Base-by-base conservation (phyloP, 2,797 vertebrate genomes). In the Sparus aurata region DNA sequence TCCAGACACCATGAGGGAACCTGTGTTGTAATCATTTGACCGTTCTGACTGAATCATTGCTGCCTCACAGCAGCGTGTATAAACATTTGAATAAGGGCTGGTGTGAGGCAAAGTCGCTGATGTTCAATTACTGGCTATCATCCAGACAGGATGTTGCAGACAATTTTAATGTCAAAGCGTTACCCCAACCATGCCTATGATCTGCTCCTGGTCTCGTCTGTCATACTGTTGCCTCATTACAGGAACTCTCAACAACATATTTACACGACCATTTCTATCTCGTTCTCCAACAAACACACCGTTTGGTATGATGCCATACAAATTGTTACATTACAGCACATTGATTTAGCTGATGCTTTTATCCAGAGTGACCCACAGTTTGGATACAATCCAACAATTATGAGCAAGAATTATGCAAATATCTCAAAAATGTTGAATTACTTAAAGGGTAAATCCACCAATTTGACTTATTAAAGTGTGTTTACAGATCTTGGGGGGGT, bases 1-100 rank as follows among this genome's bases (percentile, higher is more conserved):
- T 73, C 60, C 55, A 78, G 75, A 82, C 69, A 54, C 61, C 30
- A 30, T 0, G 1, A 55, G 16, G 65, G 25, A 43, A 13, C 0
- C 30, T 50, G 59, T 30, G 30, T n/a, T 46, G 45, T 38, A 38
- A 66, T 79, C n/a, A 10, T 70, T 12, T 58, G 43, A n/a, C 53
- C 53, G 25, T 12, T 57, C 46, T 50, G 47, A 62, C 38, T 57
- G 6, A 65, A 73, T 64, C 1, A 18, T 25, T 46, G 58, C 52
- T 38, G 62, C 46, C 54, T 84, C 22, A 2, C 20, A 3, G 30
- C 41, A 38, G 38, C 38, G 38, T 63, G 52, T 12, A 47, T 1
- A 3, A 70, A 61, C 18, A 63, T 70, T 79, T 8, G 58, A 53
- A 49, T 20, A 41, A 72, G 3, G 30, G 12, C 16, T 62, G 17